Evolutionary conservation across 2,797 vertebrate species (phyloP).

Genomic region (Apogon talboti): DNA sequence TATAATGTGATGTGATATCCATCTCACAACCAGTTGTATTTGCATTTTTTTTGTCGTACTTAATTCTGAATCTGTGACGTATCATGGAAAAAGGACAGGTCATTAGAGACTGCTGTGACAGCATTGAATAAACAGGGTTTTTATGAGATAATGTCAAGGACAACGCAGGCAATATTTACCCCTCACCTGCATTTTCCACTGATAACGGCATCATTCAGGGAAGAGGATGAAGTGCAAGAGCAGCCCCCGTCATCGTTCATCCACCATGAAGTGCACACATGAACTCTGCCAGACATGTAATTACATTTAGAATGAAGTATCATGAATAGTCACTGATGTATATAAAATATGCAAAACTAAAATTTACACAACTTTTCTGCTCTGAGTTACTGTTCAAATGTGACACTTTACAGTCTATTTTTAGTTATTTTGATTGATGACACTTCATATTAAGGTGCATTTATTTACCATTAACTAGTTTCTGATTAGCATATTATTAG

Average conservation of each 20-base stretch:
- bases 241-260: background rate
- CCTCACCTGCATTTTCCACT: conserved; percentile 8
- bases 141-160: conserved; percentile 58
- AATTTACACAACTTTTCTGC: too few species aligned
- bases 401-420: too few species aligned
- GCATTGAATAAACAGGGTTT: conserved; percentile 28
- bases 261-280: conserved; percentile 25
- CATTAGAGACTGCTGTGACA: conserved; percentile 36
- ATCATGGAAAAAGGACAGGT: conserved; percentile 2
- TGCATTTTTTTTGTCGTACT: background rate
- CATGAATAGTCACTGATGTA: background rate
- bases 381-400: too few species aligned
- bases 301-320: conserved; percentile 32
- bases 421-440: too few species aligned
- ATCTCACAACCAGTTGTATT: conserved; percentile 28
- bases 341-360: too few species aligned
- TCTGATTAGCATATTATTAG: too few species aligned
- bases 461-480: too few species aligned
- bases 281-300: conserved; percentile 31
- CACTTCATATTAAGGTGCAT: too few species aligned
- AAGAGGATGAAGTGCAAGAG: background rate
- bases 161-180: conserved; percentile 36
- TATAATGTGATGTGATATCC: conserved; percentile 50
- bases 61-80: conserved; percentile 27
- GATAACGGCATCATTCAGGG: conserved; percentile 35